Base-by-base conservation (phyloP, 2,888 invertebrate species). In the Tetranychus truncatus region DNA sequence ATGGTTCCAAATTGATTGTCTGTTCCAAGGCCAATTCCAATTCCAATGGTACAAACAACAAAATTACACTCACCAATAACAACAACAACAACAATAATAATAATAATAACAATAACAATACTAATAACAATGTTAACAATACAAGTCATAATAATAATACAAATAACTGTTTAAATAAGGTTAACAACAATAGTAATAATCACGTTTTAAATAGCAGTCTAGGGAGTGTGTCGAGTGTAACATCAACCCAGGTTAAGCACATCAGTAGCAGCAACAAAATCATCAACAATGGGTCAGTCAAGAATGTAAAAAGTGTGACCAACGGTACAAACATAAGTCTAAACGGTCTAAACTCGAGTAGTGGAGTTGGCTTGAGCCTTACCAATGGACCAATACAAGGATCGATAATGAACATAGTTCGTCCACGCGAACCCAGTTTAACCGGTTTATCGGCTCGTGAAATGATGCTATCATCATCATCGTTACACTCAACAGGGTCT, bases 111-210 rank as follows among this genome's bases (percentile, higher is more conserved):
- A 69, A 20, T 15, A 24, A 15, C 15, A 15, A 15, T 24, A 69
- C 18, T 69, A 69, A 69, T 21, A 69, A 69, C 69, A 66, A 66
- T 15, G 20, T 20, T 66, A 66, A 66, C 66, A 69, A 69, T 69
- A 24, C 55, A 55, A 55, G 15, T 15, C 55, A 55, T 55, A 55
- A 55, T 55, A 55, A 55, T 55, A 55, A 55, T 55, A 55, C 55
- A 15, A 55, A 55, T 55, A 55, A 55, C 55, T 15, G 15, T 55
- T 15, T 15, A 55, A 55, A 55, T 15, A 55, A 55, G 9, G 55
- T 55, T 55, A 55, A 55, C 15, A 9, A 55, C 15, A 15, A 15
- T 15, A 55, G 9, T 55, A 15, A 15, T 55, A 55, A 55, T 55
- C 55, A 55, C 6, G 15, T 9, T 5, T 55, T 55, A 55, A 55